Percentiles rank a stretch among this genome's conserved stretches.
phyloP scores from a whole-genome alignment of 2,113 vertebrate species.

The Brienomyrus longianalis region DNA sequence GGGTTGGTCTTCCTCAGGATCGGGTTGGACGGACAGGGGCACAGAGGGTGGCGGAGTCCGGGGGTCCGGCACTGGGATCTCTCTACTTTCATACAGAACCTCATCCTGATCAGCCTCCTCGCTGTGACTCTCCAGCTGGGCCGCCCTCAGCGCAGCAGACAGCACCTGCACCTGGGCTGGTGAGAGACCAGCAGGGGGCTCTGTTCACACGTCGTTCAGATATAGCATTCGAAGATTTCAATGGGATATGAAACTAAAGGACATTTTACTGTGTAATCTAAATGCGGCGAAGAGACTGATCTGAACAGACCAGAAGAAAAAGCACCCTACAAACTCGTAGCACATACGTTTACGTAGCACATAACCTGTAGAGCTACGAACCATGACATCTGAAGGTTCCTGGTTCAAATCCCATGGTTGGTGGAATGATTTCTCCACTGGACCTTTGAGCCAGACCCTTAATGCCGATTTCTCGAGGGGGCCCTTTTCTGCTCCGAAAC shows the following conservation, averaged over 20 bases:
- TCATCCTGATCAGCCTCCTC: constrained; percentile 44
- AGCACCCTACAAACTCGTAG: not conserved
- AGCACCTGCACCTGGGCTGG: constrained; percentile 78
- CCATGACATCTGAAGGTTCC: not conserved
- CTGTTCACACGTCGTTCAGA: not conserved
- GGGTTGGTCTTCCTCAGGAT: constrained; percentile 38
- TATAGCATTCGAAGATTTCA: not conserved
- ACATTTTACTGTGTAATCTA: not conserved
- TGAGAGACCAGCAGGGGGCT: not conserved
- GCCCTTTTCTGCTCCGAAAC: not conserved
- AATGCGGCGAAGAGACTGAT: not conserved
- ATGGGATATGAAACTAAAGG: not conserved
- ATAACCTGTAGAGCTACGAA: not conserved
- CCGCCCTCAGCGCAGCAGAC: constrained; percentile 71
- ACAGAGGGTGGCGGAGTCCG: not conserved
- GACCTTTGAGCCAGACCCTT: not conserved
- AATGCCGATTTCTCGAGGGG: not conserved
- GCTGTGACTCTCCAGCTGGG: constrained; percentile 61
- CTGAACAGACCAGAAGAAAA: not conserved
- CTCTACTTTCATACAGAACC: constrained; percentile 29
- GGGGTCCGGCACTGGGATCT: constrained; percentile 25
- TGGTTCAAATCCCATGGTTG: not conserved
- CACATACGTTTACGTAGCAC: not conserved
- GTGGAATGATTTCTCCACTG: not conserved
- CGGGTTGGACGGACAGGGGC: not conserved